Evolutionary conservation across 2,888 invertebrate species (phyloP), one percentile per base, ranked within the genome.

Genomic region (Eupithecia exiguata): DNA sequence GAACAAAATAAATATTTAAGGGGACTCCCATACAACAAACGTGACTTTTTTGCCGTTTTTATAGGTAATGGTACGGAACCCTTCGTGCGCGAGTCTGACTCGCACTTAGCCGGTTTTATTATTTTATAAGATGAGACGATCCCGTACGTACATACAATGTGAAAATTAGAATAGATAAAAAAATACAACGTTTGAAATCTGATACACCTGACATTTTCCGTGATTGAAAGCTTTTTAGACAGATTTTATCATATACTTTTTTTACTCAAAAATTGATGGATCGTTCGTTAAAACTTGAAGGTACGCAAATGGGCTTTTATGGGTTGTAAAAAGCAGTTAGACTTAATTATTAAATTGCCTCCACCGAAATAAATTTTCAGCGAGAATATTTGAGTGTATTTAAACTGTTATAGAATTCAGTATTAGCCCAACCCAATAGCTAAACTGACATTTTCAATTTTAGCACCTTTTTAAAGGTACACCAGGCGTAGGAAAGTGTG

Each of bases 171-270:
- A 5, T 14, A 16, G 43, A 25, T 58, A 25, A 10, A 58, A 58
- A 58, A 25, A 58, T 25, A 25, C 58, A 58, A 25, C 25, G 62
- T 21, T 38, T 65, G 1, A 10, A 35, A 65, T 62, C 35, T 30
- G 21, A 69, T 72, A 49, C 70, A 74, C 61, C 71, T 80, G 82
- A 82, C 84, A 81, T 76, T 75, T 81, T 78, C 68, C 77, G 82
- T 88, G 88, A 89, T 89, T 79, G 89, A 87, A 82, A 84, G 80
- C 83, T 83, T 86, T 80, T 80, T 72, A 77, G 79, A 67, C 65
- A 71, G 46, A 63, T 72, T 72, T 68, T 66, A 68, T 40, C 53
- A 80, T 65, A 38, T 65, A 65, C 12, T 36, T 36, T 63, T n/a
- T 65, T 65, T 65, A 65, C 36, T 65, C 38, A 74, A 82, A 83